Conservation (phyloP, 2,888 invertebrate genomes). For the Conomelus anceps region DNA sequence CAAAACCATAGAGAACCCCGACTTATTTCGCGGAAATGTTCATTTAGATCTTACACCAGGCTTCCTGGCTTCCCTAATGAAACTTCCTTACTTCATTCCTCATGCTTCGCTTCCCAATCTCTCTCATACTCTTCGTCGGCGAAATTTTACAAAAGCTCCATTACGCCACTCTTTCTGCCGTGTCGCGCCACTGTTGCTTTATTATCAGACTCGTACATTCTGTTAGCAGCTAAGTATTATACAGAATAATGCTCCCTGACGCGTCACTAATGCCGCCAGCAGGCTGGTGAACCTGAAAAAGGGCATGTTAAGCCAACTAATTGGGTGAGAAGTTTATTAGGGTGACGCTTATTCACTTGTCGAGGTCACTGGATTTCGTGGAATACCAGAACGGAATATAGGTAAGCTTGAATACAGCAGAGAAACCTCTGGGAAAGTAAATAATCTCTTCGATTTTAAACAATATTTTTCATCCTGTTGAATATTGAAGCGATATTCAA, state of each 20-base stretch:
- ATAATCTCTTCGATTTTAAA: too few relatives aligned
- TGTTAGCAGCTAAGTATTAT: not conserved
- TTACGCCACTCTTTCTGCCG: not conserved
- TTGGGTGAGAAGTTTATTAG: not conserved
- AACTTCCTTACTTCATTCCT: not conserved
- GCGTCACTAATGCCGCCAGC: not conserved
- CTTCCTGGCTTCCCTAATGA: not conserved
- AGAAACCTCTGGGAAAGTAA: too few relatives aligned
- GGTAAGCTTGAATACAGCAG: too few relatives aligned
- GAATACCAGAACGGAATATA: too few relatives aligned
- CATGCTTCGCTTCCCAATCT: not conserved
- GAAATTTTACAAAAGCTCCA: not conserved
- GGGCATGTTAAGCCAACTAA: not conserved
- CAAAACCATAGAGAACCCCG: not conserved
- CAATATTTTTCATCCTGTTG: too few relatives aligned
- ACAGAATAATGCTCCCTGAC: not conserved
- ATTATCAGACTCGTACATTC: not conserved
- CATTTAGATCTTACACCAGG: not conserved
- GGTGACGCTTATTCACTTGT: not conserved
- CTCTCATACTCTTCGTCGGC: not conserved
- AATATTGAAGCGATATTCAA: too few relatives aligned
- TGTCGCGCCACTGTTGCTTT: not conserved
- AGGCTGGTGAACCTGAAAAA: not conserved
- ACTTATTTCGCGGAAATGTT: not conserved
- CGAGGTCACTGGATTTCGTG: not conserved